phyloP scores from a whole-genome alignment of 2,113 vertebrate species.

The human (Homo sapiens) region GRCh38 chr3:137064001-137064500 shows the following conservation, averaged over 20 bases:
- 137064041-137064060: not conserved
- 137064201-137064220: not conserved
- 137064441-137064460: not conserved
- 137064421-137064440: not conserved
- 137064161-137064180: too few species aligned
- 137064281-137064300: not conserved
- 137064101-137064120: not conserved
- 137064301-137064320: not conserved
- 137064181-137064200: not conserved
- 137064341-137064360: not conserved
- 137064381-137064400: not conserved
- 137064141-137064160: not conserved
- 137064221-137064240: not conserved
- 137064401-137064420: not conserved
- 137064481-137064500: not conserved
- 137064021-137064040: not conserved
- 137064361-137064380: not conserved
- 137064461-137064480: not conserved
- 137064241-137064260: not conserved
- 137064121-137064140: not conserved
- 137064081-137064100: not conserved
- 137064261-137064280: not conserved
- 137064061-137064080: not conserved
- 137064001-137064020: not conserved
- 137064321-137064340: not conserved